A percentile compares a stretch with the other conserved stretches of the same genome.
These are phyloP conservation scores for Neolamprologus sp. DNA, from an alignment of 2,113 vertebrate species.

Conservation along the genomic window DNA sequence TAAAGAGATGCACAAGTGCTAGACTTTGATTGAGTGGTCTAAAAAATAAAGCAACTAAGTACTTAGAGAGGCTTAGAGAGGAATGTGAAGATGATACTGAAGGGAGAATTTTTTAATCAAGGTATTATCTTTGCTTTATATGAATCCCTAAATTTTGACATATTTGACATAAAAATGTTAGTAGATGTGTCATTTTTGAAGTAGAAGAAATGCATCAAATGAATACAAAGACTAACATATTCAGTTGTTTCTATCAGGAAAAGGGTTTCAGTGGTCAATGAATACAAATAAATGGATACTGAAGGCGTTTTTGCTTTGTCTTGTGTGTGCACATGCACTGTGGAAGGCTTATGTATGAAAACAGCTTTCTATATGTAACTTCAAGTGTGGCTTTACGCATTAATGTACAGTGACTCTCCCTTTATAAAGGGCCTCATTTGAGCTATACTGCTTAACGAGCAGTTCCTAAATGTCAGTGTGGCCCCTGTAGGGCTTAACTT, in stretches of 20 bases:
- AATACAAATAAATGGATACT: neutral
- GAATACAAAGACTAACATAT: neutral
- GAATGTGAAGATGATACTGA: neutral
- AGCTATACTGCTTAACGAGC: slow-evolving; percentile 54
- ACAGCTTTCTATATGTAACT: neutral
- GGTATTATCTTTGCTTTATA: neutral
- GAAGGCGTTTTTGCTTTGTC: neutral
- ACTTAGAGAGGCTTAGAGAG: neutral
- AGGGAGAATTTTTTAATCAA: neutral
- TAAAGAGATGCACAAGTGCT: neutral
- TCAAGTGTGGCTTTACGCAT: neutral
- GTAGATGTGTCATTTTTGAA: neutral
- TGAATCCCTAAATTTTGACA: neutral
- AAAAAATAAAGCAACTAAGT: neutral
- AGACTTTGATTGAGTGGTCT: neutral
- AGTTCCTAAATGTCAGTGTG: slow-evolving; percentile 66
- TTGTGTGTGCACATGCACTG: neutral
- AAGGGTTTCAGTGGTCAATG: neutral
- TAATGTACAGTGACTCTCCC: neutral
- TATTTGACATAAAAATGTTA: neutral
- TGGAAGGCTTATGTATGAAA: neutral
- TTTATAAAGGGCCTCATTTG: neutral
- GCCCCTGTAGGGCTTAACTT: slow-evolving; percentile 64
- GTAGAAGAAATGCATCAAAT: neutral
- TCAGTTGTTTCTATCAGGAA: neutral